These are phyloP conservation scores for Drosophila watanabei DNA, from an alignment of 1,140 invertebrate genomes.

Conservation along the genomic window DNA sequence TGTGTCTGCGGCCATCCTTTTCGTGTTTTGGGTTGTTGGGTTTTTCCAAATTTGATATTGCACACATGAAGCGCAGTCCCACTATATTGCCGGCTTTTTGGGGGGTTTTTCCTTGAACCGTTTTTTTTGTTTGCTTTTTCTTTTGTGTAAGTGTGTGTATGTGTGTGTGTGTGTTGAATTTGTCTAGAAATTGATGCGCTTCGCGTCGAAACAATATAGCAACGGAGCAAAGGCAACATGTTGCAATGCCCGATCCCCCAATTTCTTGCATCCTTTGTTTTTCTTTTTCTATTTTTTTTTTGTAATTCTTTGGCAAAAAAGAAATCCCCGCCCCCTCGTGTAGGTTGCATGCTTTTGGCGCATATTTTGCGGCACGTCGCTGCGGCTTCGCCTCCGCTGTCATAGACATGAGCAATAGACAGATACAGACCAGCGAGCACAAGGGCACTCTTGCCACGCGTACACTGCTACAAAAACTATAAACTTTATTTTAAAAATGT, in stretches of 20 bases:
- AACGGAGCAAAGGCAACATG: conserved; percentile 68
- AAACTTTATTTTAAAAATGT: not conserved
- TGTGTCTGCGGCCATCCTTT: conserved; percentile 19
- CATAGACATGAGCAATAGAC: conserved; percentile 62
- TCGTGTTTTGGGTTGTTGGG: conserved; percentile 30
- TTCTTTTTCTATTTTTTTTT: not conserved
- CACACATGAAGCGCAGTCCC: conserved; percentile 59
- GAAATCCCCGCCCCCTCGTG: conserved; percentile 5
- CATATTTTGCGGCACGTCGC: conserved; percentile 69
- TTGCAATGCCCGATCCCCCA: conserved; percentile 54
- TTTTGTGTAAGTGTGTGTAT: not conserved
- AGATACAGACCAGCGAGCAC: conserved; percentile 38
- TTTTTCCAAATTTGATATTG: conserved; percentile 71
- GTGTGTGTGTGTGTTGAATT: conserved; percentile 64
- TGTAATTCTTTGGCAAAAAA: not conserved
- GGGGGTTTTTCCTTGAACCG: conserved; percentile 7
- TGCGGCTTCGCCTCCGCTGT: conserved; percentile 61
- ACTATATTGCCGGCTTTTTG: conserved; percentile 14
- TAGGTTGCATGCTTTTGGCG: conserved; percentile 69
- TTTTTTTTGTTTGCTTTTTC: conserved; percentile 1
- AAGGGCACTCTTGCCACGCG: conserved; percentile 22
- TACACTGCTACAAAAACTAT: not conserved
- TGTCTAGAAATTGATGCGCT: conserved; percentile 78
- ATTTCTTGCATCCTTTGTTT: not conserved
- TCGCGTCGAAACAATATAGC: conserved; percentile 66